These are phyloP conservation scores for Xanthia togata DNA, from an alignment of 2,888 invertebrate species.

Conservation along the genomic window DNA sequence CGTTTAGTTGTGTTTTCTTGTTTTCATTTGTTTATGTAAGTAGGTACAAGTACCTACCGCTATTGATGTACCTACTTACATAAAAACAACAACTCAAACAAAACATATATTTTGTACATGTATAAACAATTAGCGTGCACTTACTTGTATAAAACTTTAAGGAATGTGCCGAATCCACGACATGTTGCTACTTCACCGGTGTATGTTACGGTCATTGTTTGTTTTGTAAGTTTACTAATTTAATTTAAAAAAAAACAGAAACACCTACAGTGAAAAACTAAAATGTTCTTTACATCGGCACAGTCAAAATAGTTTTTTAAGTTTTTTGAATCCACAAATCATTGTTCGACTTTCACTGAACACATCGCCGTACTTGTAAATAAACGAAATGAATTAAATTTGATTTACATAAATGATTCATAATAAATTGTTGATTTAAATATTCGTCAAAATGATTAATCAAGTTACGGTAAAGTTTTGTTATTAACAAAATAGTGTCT, in stretches of 20 bases:
- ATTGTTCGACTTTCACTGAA: constrained; percentile 32
- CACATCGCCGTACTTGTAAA: constrained; percentile 22
- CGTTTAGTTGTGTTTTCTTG: no score
- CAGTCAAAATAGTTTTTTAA: constrained; percentile 15
- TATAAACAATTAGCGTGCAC: constrained; percentile 48
- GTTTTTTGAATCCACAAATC: constrained; percentile 22
- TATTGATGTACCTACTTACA: constrained; percentile 13
- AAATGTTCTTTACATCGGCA: constrained; percentile 10
- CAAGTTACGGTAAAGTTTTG: not conserved
- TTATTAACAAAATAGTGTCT: not conserved
- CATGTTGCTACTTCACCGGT: constrained; percentile 96
- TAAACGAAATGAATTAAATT: constrained; percentile 17
- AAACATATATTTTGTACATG: constrained; percentile 3
- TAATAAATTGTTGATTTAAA: not conserved
- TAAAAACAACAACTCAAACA: constrained; percentile 3
- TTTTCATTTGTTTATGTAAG: constrained; percentile 8
- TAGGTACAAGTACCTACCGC: not conserved
- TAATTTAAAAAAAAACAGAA: constrained; percentile 55
- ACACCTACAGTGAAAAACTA: constrained; percentile 19
- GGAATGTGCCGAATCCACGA: constrained; percentile 96
- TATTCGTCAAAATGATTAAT: constrained; percentile 10
- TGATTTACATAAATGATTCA: not conserved
- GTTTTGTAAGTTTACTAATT: constrained; percentile 58
- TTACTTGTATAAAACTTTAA: constrained; percentile 95
- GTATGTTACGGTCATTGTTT: constrained; percentile 95